phyloP scores from a whole-genome alignment of 2,113 vertebrate species.

The Leuciscus idus region DNA sequence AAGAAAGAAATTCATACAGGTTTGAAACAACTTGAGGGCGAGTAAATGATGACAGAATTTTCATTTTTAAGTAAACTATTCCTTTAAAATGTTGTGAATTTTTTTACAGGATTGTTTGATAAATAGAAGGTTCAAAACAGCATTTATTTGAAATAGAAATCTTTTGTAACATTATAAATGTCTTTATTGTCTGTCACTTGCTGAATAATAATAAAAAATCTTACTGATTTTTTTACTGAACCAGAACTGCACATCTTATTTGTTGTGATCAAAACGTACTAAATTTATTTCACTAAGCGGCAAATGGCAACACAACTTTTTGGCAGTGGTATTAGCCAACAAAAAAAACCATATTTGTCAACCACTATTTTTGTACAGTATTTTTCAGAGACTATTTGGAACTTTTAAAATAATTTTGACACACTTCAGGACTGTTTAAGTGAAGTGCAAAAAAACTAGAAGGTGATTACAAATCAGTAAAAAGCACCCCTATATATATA shows the following conservation, averaged over 20 bases:
- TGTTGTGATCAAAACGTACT: neutral
- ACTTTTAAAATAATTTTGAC: neutral
- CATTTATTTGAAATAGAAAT: neutral
- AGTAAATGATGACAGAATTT: too few relatives aligned
- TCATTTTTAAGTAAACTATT: too few relatives aligned
- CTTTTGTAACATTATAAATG: neutral
- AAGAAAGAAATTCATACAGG: too few relatives aligned
- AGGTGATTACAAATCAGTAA: neutral
- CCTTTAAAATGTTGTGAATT: too few relatives aligned
- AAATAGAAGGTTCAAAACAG: neutral
- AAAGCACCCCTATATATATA: neutral
- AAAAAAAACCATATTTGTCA: neutral
- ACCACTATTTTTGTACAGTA: neutral
- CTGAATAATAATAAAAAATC: neutral
- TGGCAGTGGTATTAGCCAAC: neutral
- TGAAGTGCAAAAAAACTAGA: neutral
- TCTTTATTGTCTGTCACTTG: neutral
- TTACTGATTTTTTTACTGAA: neutral
- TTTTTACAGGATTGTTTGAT: neutral
- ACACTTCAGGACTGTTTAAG: neutral
- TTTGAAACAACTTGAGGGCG: too few relatives aligned
- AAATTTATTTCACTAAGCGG: neutral
- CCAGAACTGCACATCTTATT: neutral
- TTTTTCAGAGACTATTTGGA: neutral
- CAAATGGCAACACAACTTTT: neutral